Evolutionary conservation across 2,888 invertebrate species (phyloP).

Genomic region (Cremastinae sp.): DNA sequence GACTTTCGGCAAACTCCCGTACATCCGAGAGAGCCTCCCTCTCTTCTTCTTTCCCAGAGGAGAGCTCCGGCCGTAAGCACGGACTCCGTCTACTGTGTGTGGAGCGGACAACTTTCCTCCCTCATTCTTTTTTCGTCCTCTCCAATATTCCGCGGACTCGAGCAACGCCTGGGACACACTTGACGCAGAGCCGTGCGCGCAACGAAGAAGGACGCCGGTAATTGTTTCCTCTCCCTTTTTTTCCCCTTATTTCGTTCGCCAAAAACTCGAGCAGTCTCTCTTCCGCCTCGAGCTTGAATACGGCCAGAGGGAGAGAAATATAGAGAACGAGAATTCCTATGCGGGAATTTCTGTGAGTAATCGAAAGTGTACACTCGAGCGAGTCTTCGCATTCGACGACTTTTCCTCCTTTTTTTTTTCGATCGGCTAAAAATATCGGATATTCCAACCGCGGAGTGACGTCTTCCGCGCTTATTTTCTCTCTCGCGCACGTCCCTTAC

Average conservation of each 20-base stretch:
- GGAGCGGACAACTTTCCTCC: conserved; percentile 40
- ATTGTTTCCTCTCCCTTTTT: conserved; percentile 60
- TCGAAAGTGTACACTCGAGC: conserved; percentile 27
- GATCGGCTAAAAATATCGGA: conserved; percentile 44
- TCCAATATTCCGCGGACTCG: conserved; percentile 49
- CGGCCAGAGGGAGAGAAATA: no score
- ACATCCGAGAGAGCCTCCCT: no score
- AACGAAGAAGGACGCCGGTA: conserved; percentile 56
- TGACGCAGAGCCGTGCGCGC: no score
- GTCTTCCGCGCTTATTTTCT: no score
- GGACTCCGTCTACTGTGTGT: no score
- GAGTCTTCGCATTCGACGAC: conserved; percentile 15
- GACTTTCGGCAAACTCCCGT: conserved; percentile 40
- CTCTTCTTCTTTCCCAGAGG: conserved; percentile 33
- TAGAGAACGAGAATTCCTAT: no score
- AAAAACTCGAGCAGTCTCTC: no score
- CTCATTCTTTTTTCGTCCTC: conserved; percentile 54
- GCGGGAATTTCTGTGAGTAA: conserved; percentile 41
- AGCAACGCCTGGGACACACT: conserved; percentile 24
- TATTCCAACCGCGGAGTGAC: conserved; percentile 24
- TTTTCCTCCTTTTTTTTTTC: no score
- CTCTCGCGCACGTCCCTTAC: no score
- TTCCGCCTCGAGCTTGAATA: no score
- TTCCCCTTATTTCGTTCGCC: neutral
- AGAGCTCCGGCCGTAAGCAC: no score